phyloP scores from a whole-genome alignment of 1,140 invertebrate species.

The Hestina assimilis region DNA sequence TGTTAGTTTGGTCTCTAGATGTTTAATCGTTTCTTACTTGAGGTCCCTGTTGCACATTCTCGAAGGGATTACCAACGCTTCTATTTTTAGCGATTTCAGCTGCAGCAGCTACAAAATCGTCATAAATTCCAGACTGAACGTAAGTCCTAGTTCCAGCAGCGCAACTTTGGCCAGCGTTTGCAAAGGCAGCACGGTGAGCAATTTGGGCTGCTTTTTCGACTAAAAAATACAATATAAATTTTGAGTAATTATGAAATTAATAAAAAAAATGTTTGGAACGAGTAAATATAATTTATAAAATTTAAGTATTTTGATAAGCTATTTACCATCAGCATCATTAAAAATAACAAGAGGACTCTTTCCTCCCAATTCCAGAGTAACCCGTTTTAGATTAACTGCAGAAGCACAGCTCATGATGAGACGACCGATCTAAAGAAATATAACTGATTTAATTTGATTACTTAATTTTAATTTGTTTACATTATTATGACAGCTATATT shows the following conservation, averaged over 20 bases:
- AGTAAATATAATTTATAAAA: no score
- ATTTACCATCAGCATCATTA: constrained; percentile 82
- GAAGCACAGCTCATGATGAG: constrained; percentile 83
- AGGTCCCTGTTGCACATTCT: constrained; percentile 86
- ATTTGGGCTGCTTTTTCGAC: constrained; percentile 66
- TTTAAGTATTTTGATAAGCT: no score
- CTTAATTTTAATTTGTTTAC: no score
- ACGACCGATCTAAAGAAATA: constrained; percentile 76
- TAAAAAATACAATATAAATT: no score
- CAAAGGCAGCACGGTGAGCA: constrained; percentile 84
- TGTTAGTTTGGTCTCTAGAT: background rate
- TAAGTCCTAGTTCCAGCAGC: constrained; percentile 90
- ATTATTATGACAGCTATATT: no score
- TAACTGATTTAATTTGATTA: no score
- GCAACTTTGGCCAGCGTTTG: constrained; percentile 93
- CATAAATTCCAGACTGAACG: constrained; percentile 91
- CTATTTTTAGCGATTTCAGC: constrained; percentile 82
- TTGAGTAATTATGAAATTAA: no score
- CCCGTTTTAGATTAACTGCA: constrained; percentile 85
- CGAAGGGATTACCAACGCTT: constrained; percentile 90
- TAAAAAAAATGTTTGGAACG: no score
- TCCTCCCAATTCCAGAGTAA: constrained; percentile 87
- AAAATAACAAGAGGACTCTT: constrained; percentile 87
- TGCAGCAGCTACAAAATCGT: constrained; percentile 88
- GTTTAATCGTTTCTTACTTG: constrained; percentile 75